Conservation (phyloP, 2,113 vertebrate species). For the Zosterops hypoxanthus region DNA sequence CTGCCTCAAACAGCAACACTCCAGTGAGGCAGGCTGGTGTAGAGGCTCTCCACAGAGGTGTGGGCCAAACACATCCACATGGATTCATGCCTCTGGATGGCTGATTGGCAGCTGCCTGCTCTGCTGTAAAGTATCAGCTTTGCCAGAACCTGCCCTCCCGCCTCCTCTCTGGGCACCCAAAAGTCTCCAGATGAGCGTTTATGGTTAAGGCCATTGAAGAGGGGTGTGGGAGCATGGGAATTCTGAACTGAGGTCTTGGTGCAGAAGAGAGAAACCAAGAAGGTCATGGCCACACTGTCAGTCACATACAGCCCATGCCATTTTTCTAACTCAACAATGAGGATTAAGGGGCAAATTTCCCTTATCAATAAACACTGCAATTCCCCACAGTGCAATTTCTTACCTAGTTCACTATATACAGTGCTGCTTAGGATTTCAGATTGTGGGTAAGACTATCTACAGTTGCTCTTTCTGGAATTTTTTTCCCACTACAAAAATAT, state of each 20-base stretch:
- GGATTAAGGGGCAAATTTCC: neutral
- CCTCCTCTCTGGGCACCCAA: neutral
- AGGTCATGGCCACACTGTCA: neutral
- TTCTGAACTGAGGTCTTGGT: neutral
- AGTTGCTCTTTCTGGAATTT: neutral
- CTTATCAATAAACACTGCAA: neutral
- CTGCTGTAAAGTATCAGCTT: neutral
- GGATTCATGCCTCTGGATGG: neutral
- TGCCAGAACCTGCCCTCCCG: neutral
- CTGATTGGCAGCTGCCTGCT: neutral
- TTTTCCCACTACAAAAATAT: neutral
- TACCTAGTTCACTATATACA: neutral
- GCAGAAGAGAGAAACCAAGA: neutral
- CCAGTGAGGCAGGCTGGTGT: fast-evolving
- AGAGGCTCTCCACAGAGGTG: neutral
- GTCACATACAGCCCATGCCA: neutral
- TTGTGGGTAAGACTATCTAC: neutral
- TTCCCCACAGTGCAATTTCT: neutral
- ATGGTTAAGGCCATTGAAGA: neutral
- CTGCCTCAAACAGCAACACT: neutral
- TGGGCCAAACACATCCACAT: fast-evolving
- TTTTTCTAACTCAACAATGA: neutral
- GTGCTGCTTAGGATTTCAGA: neutral
- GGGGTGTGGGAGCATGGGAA: fast-evolving
- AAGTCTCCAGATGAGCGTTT: neutral